These are phyloP conservation scores for Sinodicranocentrus sp. DNA, from an alignment of 2,888 invertebrate species.

Conservation along the genomic window DNA sequence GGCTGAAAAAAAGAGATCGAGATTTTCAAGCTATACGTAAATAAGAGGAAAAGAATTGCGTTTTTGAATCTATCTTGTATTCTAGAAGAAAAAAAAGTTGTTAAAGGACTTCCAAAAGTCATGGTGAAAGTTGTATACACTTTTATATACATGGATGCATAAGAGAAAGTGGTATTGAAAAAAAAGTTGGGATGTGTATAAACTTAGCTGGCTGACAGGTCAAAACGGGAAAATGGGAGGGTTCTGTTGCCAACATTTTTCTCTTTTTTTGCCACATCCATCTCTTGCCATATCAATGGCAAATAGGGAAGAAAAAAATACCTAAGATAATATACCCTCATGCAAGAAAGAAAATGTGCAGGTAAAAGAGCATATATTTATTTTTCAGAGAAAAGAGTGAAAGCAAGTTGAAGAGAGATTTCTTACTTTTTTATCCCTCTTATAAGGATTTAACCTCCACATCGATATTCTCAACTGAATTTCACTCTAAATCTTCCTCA, in stretches of 20 bases:
- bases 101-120: too few species aligned
- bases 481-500: constrained; percentile 43
- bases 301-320: not conserved
- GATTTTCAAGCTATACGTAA: constrained; percentile 7
- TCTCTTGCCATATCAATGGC: constrained; percentile 16
- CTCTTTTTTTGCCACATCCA: not conserved
- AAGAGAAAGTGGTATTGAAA: constrained; percentile 8
- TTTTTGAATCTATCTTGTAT: not conserved
- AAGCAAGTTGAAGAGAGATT: too few species aligned
- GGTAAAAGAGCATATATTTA: not conserved
- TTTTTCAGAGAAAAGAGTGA: too few species aligned
- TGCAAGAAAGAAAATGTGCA: not conserved
- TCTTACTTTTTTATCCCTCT: constrained; percentile 14
- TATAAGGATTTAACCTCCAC: constrained; percentile 48
- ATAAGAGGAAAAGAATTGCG: constrained; percentile 4
- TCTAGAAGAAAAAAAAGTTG: too few species aligned
- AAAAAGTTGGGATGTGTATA: constrained; percentile 34
- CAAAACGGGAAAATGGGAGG: not conserved
- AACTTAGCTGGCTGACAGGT: constrained; percentile 14
- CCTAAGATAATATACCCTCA: too few species aligned
- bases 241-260: constrained; percentile 1
- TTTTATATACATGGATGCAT: constrained; percentile 8
- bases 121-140: constrained; percentile 4
- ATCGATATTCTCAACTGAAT: constrained; percentile 47
- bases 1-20: constrained; percentile 11